Evolutionary conservation across 2,888 invertebrate genomes (phyloP).

Genomic region (Caenorhabditis becei): DNA sequence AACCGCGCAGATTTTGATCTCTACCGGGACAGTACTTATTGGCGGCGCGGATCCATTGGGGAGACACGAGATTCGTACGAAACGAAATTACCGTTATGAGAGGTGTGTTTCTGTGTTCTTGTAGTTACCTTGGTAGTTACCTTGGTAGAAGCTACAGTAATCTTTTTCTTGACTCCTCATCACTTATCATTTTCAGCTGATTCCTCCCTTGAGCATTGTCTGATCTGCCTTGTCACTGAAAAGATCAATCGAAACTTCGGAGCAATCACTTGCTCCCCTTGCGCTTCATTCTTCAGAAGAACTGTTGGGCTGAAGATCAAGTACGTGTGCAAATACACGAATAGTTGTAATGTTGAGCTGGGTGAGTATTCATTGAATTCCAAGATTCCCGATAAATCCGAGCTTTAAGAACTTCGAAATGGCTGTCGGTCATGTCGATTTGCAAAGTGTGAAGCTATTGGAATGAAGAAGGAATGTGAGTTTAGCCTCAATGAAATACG

Average conservation of each 20-base stretch:
- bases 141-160: background rate
- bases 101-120: too few species aligned
- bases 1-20: too few species aligned
- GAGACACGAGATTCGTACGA: too few species aligned
- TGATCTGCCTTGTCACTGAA: constrained; percentile 12
- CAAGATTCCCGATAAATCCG: background rate
- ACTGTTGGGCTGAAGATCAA: constrained; percentile 29
- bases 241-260: constrained; percentile 22
- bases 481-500: background rate
- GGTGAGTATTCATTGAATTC: background rate
- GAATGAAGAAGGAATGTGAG: constrained; percentile 37
- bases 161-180: background rate
- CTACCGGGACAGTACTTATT: too few species aligned
- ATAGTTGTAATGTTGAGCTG: constrained; percentile 17
- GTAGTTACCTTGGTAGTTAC: too few species aligned
- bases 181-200: background rate
- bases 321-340: constrained; percentile 23
- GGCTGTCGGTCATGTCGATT: constrained; percentile 34
- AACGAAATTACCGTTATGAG: too few species aligned
- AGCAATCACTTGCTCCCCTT: constrained; percentile 23
- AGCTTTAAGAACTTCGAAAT: constrained; percentile 22
- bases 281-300: constrained; percentile 36
- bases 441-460: constrained; percentile 22
- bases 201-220: background rate
- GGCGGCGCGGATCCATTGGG: too few species aligned